Base-by-base conservation (phyloP, 2,113 vertebrate genomes). In the Meles meles region DNA sequence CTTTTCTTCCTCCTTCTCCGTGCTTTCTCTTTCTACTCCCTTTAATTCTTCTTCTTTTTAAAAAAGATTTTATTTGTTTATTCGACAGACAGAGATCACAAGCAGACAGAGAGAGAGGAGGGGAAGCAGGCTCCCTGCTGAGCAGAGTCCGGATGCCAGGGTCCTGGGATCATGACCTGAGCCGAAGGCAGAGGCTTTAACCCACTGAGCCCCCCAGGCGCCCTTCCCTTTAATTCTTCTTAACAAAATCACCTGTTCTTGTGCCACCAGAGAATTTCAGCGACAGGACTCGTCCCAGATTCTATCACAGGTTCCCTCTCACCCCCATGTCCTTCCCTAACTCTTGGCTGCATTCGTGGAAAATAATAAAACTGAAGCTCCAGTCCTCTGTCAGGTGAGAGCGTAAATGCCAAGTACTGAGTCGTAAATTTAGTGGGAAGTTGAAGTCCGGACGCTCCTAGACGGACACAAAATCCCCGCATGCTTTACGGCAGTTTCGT, bases 401-500 rank as follows among this genome's bases (percentile, higher is more conserved):
- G n/a, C 10, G 17, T 74, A 81, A 67, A 61, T n/a, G 34, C 25
- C 65, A 69, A 57, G 6, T 29, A 44, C 29, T 44, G n/a, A 65
- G 17, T n/a, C 34, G 52, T 14, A 15, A 39, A 11, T 59, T 31
- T n/a, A 47, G 34, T 42, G 72, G 39, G 21, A 59, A 69, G 7
- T 7, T 61, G n/a, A 86, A 79, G 74, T 4, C 13, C 7, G 2
- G 31, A 34, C 8, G 0, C 47, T 18, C 39, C 31, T 63, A 39
- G 88, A 9, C 17, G 6, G 5, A 17, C 23, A 18, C 17, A 37
- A 34, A 59, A 37, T 6, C 44, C 23, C 52, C 13, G 8, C 67
- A 29, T 0, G 1, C n/a, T 37, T 42, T 27, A 34, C 2, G 1
- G 23, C 1, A 2, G 57, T 29, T 23, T 69, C n/a, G 18, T n/a